Evolutionary conservation across 1,140 invertebrate genomes (phyloP).

Genomic region (Nylanderia fulva): DNA sequence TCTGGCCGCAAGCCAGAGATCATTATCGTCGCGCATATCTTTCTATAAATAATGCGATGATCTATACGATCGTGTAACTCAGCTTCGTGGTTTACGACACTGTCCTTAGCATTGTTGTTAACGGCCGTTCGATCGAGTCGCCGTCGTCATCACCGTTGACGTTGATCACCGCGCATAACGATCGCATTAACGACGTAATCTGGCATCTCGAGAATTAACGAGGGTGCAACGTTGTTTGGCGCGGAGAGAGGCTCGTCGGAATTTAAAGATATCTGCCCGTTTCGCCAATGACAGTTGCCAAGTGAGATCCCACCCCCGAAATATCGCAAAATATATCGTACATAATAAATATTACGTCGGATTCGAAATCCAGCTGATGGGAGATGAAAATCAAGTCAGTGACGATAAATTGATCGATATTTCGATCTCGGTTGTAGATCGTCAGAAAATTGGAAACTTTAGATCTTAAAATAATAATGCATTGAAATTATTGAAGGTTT

Average conservation of each 20-base stretch:
- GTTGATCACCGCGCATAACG: slow-evolving; percentile 24
- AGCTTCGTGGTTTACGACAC: slow-evolving; percentile 44
- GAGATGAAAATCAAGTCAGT: neutral
- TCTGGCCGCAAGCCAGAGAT: slow-evolving; percentile 60
- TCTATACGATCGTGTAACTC: slow-evolving; percentile 61
- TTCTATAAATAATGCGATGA: slow-evolving; percentile 73
- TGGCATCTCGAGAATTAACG: slow-evolving; percentile 26
- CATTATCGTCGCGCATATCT: slow-evolving; percentile 72
- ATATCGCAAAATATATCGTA: slow-evolving; percentile 47
- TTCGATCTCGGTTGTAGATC: neutral
- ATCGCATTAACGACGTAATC: slow-evolving; percentile 20
- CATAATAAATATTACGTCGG: too few relatives aligned
- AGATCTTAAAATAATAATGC: neutral
- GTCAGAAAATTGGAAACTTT: neutral
- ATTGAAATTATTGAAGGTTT: neutral
- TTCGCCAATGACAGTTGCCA: slow-evolving; percentile 62
- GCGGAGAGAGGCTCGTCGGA: neutral
- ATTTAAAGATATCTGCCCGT: slow-evolving; percentile 52
- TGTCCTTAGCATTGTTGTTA: slow-evolving; percentile 27
- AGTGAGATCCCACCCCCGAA: slow-evolving; percentile 61
- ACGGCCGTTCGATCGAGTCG: neutral
- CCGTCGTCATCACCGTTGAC: neutral
- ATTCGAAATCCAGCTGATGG: slow-evolving; percentile 3
- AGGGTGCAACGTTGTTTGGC: slow-evolving; percentile 29
- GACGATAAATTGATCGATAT: neutral